Conservation (phyloP, 2,797 vertebrate genomes). For the Falco naumanni region DNA sequence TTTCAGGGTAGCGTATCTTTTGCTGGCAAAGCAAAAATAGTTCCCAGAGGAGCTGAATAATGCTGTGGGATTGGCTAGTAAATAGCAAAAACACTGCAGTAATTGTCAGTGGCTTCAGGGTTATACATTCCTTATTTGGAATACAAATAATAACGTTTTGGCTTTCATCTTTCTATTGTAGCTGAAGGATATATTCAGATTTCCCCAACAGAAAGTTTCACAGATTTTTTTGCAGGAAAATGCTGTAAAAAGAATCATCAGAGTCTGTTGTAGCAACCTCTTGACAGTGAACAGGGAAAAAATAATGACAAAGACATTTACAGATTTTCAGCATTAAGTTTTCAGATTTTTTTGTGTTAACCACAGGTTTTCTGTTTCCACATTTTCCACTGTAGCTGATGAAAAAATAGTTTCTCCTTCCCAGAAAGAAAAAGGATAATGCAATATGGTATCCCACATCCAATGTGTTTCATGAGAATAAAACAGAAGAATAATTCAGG, state of each 20-base stretch:
- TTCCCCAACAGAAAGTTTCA: background rate
- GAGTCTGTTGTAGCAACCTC: background rate
- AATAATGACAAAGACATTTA: background rate
- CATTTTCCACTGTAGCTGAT: background rate
- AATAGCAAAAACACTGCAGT: background rate
- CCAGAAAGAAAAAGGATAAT: background rate
- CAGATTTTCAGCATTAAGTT: background rate
- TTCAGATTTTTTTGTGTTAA: background rate
- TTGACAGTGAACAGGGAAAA: background rate
- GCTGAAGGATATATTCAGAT: background rate
- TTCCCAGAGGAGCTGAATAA: background rate
- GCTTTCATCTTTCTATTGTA: background rate
- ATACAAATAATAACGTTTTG: background rate
- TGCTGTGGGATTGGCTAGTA: background rate
- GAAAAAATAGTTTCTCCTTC: background rate
- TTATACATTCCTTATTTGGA: background rate
- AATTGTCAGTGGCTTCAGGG: background rate
- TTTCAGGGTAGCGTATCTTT: slow-evolving; percentile 63
- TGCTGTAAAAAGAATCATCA: background rate
- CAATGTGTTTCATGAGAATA: background rate
- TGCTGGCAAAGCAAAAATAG: slow-evolving; percentile 62
- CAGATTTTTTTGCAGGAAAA: background rate
- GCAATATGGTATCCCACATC: background rate
- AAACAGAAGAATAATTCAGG: background rate
- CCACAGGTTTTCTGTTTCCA: background rate